Percentiles rank a stretch among this genome's conserved stretches.
Conservation (phyloP, 2,888 invertebrate species). For the Neuroscelio doddi region DNA sequence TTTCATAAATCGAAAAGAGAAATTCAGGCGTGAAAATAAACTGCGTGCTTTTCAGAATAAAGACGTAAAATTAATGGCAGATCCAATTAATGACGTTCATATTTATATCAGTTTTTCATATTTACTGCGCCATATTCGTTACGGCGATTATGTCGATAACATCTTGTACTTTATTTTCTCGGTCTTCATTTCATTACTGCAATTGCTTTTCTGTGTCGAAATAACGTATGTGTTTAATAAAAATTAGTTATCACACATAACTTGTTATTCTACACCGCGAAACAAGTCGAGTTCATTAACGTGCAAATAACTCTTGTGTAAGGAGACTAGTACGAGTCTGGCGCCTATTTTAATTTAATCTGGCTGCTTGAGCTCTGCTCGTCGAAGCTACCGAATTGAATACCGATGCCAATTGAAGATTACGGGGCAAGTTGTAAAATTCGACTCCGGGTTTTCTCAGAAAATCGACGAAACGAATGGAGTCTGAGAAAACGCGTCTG, state of each 20-base stretch:
- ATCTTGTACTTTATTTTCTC: conserved; percentile 28
- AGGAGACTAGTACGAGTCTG: conserved; percentile 28
- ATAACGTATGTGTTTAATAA: conserved; percentile 13
- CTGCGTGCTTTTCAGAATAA: too few species aligned
- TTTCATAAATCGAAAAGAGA: too few species aligned
- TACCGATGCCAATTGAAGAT: conserved; percentile 37
- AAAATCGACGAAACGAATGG: conserved; percentile 17
- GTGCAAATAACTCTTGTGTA: conserved; percentile 28
- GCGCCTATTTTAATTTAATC: conserved; percentile 41
- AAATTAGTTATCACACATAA: conserved; percentile 29
- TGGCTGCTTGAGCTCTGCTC: too few species aligned
- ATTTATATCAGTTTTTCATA: conserved; percentile 15
- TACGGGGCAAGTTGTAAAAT: conserved; percentile 20
- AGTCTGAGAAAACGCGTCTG: too few species aligned
- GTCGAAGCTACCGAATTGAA: conserved; percentile 25
- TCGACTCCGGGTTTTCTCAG: conserved; percentile 24
- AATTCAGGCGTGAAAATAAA: too few species aligned
- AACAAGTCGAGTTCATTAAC: conserved; percentile 41
- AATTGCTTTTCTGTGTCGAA: conserved; percentile 17
- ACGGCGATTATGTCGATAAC: conserved; percentile 33
- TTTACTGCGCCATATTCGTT: conserved; percentile 33
- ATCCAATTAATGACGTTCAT: conserved; percentile 33
- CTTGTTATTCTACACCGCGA: conserved; percentile 23
- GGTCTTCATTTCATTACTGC: too few species aligned
- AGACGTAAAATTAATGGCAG: conserved; percentile 28